These are phyloP conservation scores for Sebastes vulpes DNA, from an alignment of 2,797 vertebrate species.

Conservation along the genomic window DNA sequence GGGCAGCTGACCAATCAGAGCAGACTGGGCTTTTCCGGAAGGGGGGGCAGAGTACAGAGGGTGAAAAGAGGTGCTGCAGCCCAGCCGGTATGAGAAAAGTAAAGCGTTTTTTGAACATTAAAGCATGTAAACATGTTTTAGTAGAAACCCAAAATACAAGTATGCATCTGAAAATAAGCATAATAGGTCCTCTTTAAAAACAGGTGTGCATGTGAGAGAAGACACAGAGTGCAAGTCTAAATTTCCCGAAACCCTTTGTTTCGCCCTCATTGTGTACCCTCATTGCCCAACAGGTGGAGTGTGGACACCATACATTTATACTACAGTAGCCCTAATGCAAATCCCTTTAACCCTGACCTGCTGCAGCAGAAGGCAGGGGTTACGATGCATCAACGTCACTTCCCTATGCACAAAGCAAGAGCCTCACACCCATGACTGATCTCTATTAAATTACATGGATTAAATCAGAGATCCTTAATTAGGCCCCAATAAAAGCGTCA, in stretches of 20 bases:
- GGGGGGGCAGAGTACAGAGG: too few species aligned
- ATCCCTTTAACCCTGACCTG: constrained; percentile 47
- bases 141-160: too few species aligned
- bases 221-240: not conserved
- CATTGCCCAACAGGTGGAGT: constrained; percentile 41
- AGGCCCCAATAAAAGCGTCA: constrained; percentile 84
- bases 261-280: not conserved
- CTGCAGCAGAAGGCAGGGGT: constrained; percentile 28
- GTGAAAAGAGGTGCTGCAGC: too few species aligned
- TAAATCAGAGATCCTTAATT: constrained; percentile 90
- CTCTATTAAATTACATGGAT: constrained; percentile 84
- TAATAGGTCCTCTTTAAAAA: not conserved
- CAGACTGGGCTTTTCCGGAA: too few species aligned
- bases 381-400: constrained; percentile 56
- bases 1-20: too few species aligned
- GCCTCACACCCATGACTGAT: constrained; percentile 70
- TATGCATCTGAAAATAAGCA: too few species aligned
- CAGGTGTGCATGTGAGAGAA: constrained; percentile 2
- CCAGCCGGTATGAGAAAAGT: too few species aligned
- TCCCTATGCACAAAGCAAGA: constrained; percentile 49
- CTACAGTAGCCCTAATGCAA: not conserved
- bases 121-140: too few species aligned
- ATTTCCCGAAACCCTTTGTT: not conserved
- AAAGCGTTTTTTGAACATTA: too few species aligned
- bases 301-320: constrained; percentile 31